Percentiles rank a stretch among this genome's conserved stretches.
Conservation (phyloP, 2,113 vertebrate genomes). For the Sphaerodactylus townsendi region DNA sequence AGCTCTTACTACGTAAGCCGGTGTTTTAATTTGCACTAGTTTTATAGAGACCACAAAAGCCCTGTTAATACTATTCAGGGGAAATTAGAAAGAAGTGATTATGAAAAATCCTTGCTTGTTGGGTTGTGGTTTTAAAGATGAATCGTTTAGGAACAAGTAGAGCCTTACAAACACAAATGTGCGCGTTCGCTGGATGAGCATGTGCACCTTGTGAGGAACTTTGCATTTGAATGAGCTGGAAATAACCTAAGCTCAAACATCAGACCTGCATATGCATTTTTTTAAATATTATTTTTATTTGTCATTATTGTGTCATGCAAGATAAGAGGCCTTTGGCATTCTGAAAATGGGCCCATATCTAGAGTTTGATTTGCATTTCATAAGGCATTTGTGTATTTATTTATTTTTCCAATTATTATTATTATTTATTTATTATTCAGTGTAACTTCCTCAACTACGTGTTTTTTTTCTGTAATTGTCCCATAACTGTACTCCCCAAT, state of each 20-base stretch:
- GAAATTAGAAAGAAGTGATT: not conserved
- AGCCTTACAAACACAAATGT: not conserved
- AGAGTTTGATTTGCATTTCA: not conserved
- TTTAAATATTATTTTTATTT: not conserved
- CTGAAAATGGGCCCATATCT: not conserved
- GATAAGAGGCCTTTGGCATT: not conserved
- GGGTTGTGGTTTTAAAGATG: not conserved
- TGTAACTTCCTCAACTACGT: not conserved
- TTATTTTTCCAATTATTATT: not conserved
- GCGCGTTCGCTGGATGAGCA: not conserved
- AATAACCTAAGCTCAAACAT: not conserved
- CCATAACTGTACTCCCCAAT: too few species aligned
- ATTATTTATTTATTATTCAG: not conserved
- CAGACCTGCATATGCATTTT: not conserved
- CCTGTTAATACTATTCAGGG: not conserved
- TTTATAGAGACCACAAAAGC: not conserved
- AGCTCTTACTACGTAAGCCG: not conserved
- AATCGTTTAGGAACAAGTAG: not conserved
- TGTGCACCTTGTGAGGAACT: not conserved
- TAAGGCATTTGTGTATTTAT: not conserved
- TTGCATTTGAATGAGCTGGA: constrained; percentile 10
- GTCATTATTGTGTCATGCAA: constrained; percentile 10
- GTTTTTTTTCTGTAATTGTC: not conserved
- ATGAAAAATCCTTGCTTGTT: not conserved
- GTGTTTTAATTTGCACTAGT: not conserved